phyloP scores from a whole-genome alignment of 2,797 vertebrate species.

The Coregonus ussuriensis region DNA sequence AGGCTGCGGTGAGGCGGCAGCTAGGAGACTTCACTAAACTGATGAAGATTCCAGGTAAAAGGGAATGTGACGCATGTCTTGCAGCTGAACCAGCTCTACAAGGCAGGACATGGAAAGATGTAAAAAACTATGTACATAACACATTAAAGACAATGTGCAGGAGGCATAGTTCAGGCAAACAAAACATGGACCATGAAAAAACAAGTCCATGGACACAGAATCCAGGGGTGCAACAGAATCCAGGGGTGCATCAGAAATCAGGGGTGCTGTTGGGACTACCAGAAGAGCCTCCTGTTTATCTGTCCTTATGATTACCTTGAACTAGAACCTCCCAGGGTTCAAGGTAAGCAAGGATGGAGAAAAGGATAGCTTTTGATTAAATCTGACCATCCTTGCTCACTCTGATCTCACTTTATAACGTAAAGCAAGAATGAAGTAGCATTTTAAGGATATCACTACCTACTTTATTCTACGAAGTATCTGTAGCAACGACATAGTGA shows the following conservation, averaged over 20 bases:
- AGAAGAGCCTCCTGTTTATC: conserved; percentile 65
- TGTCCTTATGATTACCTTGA: conserved; percentile 60
- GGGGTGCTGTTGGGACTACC: conserved; percentile 53
- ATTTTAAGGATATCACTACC: neutral
- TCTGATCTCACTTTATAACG: neutral
- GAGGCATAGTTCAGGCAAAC: conserved; percentile 42
- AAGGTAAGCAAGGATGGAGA: neutral
- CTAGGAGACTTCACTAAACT: conserved; percentile 61
- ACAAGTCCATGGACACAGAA: conserved; percentile 32
- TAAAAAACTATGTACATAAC: conserved; percentile 69
- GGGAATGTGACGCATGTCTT: conserved; percentile 74
- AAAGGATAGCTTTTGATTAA: neutral
- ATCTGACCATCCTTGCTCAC: conserved; percentile 1
- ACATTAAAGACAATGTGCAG: conserved; percentile 69
- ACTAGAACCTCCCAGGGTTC: conserved; percentile 29
- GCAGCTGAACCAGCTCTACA: conserved; percentile 59
- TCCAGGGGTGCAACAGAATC: conserved; percentile 42
- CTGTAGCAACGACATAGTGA: conserved; percentile 1
- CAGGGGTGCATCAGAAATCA: conserved; percentile 44
- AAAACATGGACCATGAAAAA: conserved; percentile 19
- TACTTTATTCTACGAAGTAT: neutral
- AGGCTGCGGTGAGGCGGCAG: conserved; percentile 66
- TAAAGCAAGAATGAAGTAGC: neutral
- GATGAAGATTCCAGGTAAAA: conserved; percentile 75
- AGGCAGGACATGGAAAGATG: conserved; percentile 6